Percentiles rank a stretch among this genome's conserved stretches.
These are phyloP conservation scores for Charina bottae DNA, from an alignment of 2,113 vertebrate genomes.

Conservation along the genomic window DNA sequence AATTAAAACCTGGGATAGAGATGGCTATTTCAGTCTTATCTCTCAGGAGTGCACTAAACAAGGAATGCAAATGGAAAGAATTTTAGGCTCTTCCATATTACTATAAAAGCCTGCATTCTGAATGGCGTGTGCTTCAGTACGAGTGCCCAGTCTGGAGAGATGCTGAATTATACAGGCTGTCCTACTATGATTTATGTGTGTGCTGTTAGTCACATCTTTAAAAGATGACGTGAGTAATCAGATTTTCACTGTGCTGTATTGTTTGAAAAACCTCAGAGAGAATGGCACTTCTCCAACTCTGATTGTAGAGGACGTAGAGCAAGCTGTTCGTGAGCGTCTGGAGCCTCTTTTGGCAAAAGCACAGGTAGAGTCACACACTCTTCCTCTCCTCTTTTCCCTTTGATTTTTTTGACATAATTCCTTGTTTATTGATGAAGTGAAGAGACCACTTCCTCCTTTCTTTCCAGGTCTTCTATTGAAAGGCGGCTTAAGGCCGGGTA, in stretches of 20 bases:
- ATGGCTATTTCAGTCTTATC: not conserved
- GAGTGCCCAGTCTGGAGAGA: not conserved
- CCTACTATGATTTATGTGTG: not conserved
- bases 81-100: not conserved
- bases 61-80: not conserved
- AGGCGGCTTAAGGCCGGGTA: not conserved
- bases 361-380: constrained; percentile 67
- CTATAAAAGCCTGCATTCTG: not conserved
- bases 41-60: not conserved
- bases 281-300: constrained; percentile 61
- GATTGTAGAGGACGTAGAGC: constrained; percentile 17
- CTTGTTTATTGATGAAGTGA: not conserved
- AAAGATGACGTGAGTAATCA: not conserved
- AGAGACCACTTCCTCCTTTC: not conserved
- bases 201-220: not conserved
- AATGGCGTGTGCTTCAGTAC: not conserved
- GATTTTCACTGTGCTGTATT: not conserved
- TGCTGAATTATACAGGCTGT: not conserved
- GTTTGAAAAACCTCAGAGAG: constrained; percentile 60
- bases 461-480: not conserved
- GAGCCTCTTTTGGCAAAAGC: constrained; percentile 66
- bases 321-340: constrained; percentile 52
- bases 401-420: not conserved
- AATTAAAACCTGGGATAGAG: not conserved
- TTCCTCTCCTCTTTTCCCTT: too few relatives aligned